These are phyloP conservation scores for Pelecanoides urinatrix DNA, from an alignment of 2,113 vertebrate species.

Conservation along the genomic window DNA sequence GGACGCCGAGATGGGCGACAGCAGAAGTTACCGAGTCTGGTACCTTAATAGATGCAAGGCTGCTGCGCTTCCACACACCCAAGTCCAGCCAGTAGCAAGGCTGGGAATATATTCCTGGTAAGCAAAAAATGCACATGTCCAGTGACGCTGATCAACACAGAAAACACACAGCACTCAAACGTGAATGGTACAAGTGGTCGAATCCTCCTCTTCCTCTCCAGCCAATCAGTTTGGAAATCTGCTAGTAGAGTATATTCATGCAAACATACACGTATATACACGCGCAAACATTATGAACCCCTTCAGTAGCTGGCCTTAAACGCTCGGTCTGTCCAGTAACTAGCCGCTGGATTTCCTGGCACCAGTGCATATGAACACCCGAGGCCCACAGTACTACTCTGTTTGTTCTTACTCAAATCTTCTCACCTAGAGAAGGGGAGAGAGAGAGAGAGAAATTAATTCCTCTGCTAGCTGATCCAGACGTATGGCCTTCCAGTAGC, in stretches of 20 bases:
- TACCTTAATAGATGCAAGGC: neutral
- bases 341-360: neutral
- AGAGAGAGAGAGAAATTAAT: neutral
- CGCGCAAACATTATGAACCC: neutral
- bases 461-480: neutral
- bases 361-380: rapidly evolving
- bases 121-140: neutral
- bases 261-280: rapidly evolving
- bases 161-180: neutral
- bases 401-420: neutral
- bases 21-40: neutral
- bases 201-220: neutral
- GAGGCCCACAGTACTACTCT: rapidly evolving
- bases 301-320: neutral
- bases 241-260: neutral
- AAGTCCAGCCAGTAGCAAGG: neutral
- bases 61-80: rapidly evolving
- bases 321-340: neutral
- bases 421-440: no score
- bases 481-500: rapidly evolving
- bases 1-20: no score
- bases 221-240: neutral
- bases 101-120: neutral
- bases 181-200: rapidly evolving
- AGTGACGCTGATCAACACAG: rapidly evolving